Evolutionary conservation across 1,140 invertebrate genomes (phyloP).

Genomic region (Mya arenaria): DNA sequence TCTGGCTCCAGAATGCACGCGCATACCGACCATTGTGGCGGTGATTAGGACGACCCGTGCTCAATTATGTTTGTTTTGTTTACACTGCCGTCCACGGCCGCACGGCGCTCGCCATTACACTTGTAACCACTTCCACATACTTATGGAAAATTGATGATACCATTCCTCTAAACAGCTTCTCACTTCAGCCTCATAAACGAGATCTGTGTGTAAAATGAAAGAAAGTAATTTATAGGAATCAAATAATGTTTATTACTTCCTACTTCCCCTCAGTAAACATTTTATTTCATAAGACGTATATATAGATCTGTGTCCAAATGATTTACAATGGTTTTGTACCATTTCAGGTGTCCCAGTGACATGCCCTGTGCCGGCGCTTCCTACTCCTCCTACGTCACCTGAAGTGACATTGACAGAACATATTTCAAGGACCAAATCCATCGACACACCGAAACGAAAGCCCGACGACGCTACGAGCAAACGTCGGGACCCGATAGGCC

Average conservation of each 20-base stretch:
- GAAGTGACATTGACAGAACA: background rate
- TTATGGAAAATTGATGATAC: background rate
- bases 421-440: background rate
- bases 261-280: too few relatives aligned
- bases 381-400: slow-evolving; percentile 12
- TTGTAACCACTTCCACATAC: background rate
- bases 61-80: slow-evolving; percentile 5
- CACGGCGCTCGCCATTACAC: background rate
- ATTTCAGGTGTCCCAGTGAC: too few relatives aligned
- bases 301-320: too few relatives aligned
- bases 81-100: background rate
- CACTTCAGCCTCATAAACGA: too few relatives aligned
- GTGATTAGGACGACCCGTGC: slow-evolving; percentile 18
- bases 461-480: background rate
- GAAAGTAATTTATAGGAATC: too few relatives aligned
- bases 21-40: slow-evolving; percentile 1
- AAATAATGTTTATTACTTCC: too few relatives aligned
- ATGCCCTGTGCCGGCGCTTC: background rate
- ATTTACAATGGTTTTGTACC: too few relatives aligned
- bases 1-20: too few relatives aligned
- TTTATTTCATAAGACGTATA: too few relatives aligned
- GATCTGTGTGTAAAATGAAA: too few relatives aligned
- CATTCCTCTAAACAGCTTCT: background rate
- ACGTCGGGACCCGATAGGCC: slow-evolving; percentile 62
- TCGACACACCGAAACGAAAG: slow-evolving; percentile 31